These are phyloP conservation scores for Nowickia ferox DNA, from an alignment of 2,888 invertebrate genomes.

Conservation along the genomic window DNA sequence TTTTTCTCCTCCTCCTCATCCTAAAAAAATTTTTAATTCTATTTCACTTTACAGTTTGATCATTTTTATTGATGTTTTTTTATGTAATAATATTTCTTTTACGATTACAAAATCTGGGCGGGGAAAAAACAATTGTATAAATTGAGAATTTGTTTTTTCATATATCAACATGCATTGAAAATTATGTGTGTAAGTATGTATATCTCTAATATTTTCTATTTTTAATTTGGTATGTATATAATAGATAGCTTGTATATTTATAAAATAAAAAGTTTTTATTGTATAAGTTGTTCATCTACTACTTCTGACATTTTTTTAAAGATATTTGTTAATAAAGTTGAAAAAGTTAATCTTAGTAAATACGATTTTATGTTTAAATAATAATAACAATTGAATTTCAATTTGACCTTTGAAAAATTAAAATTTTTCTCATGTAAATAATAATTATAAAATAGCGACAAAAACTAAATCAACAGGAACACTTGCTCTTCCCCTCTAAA, in stretches of 20 bases:
- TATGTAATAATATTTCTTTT: too few species aligned
- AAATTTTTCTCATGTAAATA: background rate
- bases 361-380: background rate
- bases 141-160: too few species aligned
- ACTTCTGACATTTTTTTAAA: conserved; percentile 2
- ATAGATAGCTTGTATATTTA: conserved; percentile 15
- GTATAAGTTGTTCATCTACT: conserved; percentile 44
- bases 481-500: conserved; percentile 79
- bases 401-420: conserved; percentile 28
- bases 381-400: conserved; percentile 22
- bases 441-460: conserved; percentile 5
- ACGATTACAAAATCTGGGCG: too few species aligned
- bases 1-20: too few species aligned
- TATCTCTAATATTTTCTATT: conserved; percentile 8
- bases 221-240: conserved; percentile 12
- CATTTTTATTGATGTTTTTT: too few species aligned
- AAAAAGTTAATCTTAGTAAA: background rate
- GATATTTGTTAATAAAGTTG: background rate
- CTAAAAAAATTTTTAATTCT: too few species aligned
- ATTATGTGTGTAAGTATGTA: conserved; percentile 2
- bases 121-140: too few species aligned
- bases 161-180: background rate
- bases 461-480: conserved; percentile 79
- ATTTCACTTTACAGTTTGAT: too few species aligned
- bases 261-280: conserved; percentile 44